Conservation (phyloP, 2,888 invertebrate genomes). For the Cepaea hortensis region DNA sequence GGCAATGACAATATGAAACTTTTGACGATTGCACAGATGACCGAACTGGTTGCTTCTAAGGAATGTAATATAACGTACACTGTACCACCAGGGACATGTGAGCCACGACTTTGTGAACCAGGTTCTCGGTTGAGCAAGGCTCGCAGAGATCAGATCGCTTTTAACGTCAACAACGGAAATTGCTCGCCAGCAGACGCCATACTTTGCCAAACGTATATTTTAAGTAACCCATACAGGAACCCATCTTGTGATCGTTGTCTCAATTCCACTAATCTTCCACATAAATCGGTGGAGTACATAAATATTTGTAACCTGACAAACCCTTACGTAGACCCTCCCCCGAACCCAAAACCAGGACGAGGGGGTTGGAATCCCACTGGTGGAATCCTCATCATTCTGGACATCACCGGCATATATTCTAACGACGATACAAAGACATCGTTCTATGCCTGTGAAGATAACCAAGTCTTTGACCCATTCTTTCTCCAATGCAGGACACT, state of each 20-base stretch:
- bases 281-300: neutral
- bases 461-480: constrained; percentile 48
- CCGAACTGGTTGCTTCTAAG: neutral
- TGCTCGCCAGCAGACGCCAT: neutral
- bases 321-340: neutral
- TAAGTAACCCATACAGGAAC: neutral
- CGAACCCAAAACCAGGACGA: neutral
- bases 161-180: neutral
- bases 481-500: constrained; percentile 31
- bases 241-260: constrained; percentile 17
- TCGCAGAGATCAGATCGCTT: neutral
- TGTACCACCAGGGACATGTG: neutral
- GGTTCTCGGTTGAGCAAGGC: neutral
- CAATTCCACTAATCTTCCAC: neutral
- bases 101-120: constrained; percentile 5
- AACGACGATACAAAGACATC: no score
- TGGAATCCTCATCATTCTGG: constrained; percentile 31
- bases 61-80: neutral
- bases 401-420: constrained; percentile 21
- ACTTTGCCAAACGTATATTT: constrained; percentile 15
- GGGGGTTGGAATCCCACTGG: neutral
- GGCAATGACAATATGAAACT: neutral
- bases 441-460: constrained; percentile 17
- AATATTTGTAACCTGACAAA: neutral
- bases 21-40: neutral